Conservation (phyloP, 92 coral and sea anemone species). For the Parazoanthus darwini region DNA sequence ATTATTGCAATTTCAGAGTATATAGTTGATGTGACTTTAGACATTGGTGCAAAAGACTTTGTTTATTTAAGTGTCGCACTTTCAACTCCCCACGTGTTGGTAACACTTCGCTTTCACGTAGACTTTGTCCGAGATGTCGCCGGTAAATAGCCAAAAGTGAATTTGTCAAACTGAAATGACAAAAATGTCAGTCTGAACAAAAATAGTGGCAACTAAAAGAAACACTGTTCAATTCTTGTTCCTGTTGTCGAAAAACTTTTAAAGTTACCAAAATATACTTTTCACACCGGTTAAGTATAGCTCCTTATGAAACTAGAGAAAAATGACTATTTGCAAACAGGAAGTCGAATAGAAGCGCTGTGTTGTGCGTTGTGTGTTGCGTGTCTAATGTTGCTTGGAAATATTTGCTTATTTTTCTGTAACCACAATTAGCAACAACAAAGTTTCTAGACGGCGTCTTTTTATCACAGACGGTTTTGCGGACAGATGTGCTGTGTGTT, state of each 20-base stretch:
- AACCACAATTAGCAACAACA: not conserved
- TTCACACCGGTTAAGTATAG: not conserved
- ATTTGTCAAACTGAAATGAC: not conserved
- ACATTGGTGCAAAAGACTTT: constrained; percentile 3
- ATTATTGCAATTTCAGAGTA: not conserved
- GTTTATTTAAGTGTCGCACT: constrained; percentile 7
- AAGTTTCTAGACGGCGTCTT: not conserved
- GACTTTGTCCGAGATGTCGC: not conserved
- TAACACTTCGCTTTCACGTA: not conserved
- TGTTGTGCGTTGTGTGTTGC: not conserved
- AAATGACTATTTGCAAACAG: not conserved
- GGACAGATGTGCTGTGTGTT: not conserved
- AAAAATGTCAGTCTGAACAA: not conserved
- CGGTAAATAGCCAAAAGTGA: not conserved
- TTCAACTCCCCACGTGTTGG: constrained; percentile 10
- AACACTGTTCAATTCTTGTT: not conserved
- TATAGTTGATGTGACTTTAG: not conserved
- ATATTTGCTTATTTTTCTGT: not conserved
- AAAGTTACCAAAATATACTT: too few relatives aligned
- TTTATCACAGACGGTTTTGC: not conserved
- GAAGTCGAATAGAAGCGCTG: not conserved
- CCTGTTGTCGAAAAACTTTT: not conserved
- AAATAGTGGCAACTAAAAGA: too few relatives aligned
- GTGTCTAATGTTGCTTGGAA: not conserved
- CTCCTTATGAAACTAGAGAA: not conserved